A percentile compares a stretch with the other conserved stretches of the same genome.
phyloP scores from a whole-genome alignment of 2,797 vertebrate genomes.

The Chrysolophus pictus region DNA sequence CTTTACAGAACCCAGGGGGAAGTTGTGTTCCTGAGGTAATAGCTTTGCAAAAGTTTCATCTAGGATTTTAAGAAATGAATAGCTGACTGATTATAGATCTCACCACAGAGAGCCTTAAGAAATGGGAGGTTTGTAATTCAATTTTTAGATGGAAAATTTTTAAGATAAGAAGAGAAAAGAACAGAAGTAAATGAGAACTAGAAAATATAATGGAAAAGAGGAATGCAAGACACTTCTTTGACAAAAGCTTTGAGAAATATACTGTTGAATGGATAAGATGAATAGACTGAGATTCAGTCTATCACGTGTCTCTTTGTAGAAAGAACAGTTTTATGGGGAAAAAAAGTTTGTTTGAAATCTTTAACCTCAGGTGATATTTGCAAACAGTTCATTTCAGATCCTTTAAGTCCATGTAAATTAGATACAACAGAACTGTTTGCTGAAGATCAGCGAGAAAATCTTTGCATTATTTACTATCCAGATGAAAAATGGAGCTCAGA shows the following conservation, averaged over 20 bases:
- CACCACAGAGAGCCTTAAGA: constrained; percentile 29
- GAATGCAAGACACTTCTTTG: not conserved
- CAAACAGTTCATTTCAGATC: constrained; percentile 11
- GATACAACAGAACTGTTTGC: not conserved
- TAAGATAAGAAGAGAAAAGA: constrained; percentile 29
- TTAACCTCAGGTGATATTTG: constrained; percentile 32
- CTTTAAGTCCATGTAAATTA: not conserved
- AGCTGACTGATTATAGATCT: not conserved
- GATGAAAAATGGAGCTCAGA: not conserved
- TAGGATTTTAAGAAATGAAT: constrained; percentile 28
- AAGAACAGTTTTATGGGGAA: not conserved
- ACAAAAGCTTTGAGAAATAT: constrained; percentile 45
- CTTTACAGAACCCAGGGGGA: accelerated
- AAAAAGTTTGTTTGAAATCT: constrained; percentile 1
- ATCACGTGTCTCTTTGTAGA: not conserved
- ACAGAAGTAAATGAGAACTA: constrained; percentile 47
- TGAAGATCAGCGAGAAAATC: constrained; percentile 1
- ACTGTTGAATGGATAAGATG: not conserved
- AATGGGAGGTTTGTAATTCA: constrained; percentile 22
- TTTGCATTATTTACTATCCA: not conserved
- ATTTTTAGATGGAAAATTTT: constrained; percentile 44
- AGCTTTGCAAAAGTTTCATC: constrained; percentile 30
- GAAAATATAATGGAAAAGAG: constrained; percentile 17
- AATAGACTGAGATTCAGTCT: constrained; percentile 24
- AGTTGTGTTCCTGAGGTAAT: constrained; percentile 15